A percentile compares a stretch with the other conserved stretches of the same genome.
Evolutionary conservation across 2,888 invertebrate species (phyloP).

Genomic region (Perdita meconis): DNA sequence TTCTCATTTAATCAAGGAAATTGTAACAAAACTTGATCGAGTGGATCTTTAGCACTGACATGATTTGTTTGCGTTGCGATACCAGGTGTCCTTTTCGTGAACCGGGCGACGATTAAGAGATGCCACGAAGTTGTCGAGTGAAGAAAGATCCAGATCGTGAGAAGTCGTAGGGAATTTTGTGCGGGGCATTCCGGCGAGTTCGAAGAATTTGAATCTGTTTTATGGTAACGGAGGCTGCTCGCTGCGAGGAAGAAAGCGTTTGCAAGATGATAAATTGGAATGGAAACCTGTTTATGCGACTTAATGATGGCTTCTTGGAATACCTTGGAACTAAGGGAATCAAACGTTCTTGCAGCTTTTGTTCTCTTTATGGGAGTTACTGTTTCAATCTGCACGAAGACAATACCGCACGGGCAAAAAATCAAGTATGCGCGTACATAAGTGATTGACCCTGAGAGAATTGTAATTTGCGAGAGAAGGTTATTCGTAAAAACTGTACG

Average conservation of each 20-base stretch:
- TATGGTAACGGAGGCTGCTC: neutral
- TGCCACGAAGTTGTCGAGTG: neutral
- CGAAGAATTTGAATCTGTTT: constrained; percentile 2
- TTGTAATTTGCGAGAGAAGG: no score
- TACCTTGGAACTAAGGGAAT: constrained; percentile 2
- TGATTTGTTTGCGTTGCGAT: neutral
- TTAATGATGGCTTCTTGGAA: constrained; percentile 24
- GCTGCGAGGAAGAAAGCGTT: constrained; percentile 16
- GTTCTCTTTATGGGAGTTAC: neutral
- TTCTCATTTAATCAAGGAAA: no score
- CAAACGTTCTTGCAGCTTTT: constrained; percentile 6
- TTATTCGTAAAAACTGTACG: no score
- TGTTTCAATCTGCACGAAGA: neutral
- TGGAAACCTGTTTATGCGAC: constrained; percentile 36
- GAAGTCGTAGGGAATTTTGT: neutral
- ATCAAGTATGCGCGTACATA: no score
- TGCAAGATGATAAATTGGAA: constrained; percentile 33
- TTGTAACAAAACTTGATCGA: no score
- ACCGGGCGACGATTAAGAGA: neutral
- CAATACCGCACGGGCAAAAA: neutral
- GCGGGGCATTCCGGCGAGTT: neutral
- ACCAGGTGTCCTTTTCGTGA: neutral
- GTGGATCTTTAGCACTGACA: neutral
- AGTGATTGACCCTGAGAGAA: no score
- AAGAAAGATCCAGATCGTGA: neutral